Evolutionary conservation across 2,113 vertebrate species (phyloP), one percentile per base, ranked within the genome.

Genomic region (Megaptera novaeangliae): DNA sequence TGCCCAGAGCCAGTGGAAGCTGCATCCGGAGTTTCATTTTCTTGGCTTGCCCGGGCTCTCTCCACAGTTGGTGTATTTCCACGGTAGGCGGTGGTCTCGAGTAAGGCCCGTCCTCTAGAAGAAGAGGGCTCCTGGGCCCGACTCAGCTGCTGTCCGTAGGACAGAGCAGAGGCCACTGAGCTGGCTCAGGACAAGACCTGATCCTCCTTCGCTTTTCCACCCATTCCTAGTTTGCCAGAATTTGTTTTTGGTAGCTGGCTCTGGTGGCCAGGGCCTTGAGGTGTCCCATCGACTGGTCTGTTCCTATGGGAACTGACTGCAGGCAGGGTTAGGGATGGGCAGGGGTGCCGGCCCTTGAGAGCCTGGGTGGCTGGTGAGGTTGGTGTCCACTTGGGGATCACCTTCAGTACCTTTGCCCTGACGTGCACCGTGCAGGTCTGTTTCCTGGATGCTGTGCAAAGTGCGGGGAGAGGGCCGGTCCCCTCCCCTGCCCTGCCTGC

Each of bases 31-130:
- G 88, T 82, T 95, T 94, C 71, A 29, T 93, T 94, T 80, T 92
- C 97, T 93, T 82, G 86, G 96, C 95, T 69, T 49, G 66, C 88
- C 61, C 93, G 94, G 98, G 97, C 95, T 98, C 96, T 98, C 82
- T 85, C 95, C 95, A 15, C 89, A 49, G 95, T 88, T 85, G 88
- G 97, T 92, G 93, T 71, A 41, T 80, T 96, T 97, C 93, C 13
- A 13, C 1, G 0, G 21, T 3, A 31, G 20, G 31, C 12, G 46
- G 46, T 34, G 11, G 72, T 13, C 31, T 23, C 0, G 0, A 52
- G 87, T 4, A 21, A 21, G 39, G 85, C 6, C 46, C 5, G 0
- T 10, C 29, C 41, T 27, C 1, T 3, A 7, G 78, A 57, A 36
- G 46, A 20, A 14, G 69, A 41, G 39, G 39, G 31, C 71, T 49